phyloP scores from a whole-genome alignment of 1,140 invertebrate species.

The Archegozetes longisetosus region DNA sequence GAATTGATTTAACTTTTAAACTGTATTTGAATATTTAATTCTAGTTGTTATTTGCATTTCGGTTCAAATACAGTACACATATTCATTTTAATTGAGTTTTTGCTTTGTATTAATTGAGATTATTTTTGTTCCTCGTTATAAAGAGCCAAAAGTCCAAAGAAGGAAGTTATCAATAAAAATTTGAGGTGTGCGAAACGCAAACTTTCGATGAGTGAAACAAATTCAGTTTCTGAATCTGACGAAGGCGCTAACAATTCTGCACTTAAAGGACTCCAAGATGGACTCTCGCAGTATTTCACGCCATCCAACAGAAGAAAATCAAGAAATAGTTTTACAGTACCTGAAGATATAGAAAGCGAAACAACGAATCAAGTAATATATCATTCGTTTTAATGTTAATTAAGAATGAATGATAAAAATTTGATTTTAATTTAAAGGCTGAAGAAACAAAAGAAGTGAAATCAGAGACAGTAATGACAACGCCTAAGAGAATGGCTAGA shows the following conservation, averaged over 20 bases:
- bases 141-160: no score
- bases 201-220: not conserved
- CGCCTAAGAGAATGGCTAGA: not conserved
- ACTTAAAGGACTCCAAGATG: constrained; percentile 22
- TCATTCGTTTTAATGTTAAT: no score
- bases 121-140: no score
- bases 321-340: constrained; percentile 13
- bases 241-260: not conserved
- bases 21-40: no score
- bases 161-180: not conserved
- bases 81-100: no score
- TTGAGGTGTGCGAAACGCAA: not conserved
- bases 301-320: constrained; percentile 28
- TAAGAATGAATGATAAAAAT: no score
- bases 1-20: no score
- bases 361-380: no score
- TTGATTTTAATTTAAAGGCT: not conserved
- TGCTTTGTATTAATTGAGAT: no score
- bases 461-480: not conserved
- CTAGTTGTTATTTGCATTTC: no score
- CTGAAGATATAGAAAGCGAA: no score
- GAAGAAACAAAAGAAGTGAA: not conserved
- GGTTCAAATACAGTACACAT: no score
- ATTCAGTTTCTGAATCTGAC: not conserved
- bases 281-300: constrained; percentile 29